Base-by-base conservation (phyloP, 2,797 vertebrate species). In the Coregonus suidteri region DNA sequence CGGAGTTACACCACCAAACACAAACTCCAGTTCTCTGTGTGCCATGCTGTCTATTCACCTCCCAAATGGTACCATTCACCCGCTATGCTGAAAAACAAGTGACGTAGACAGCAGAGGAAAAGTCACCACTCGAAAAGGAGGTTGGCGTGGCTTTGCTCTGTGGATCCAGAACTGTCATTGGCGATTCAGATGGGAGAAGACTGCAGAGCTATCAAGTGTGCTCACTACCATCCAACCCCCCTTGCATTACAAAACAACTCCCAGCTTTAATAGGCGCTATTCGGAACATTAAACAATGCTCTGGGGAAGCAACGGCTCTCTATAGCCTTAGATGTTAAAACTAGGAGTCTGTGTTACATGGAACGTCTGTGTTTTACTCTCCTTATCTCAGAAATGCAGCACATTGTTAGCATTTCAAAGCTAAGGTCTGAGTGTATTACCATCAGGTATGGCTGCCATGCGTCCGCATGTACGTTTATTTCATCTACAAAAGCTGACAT, bases 391-490 rank as follows among this genome's bases (percentile, higher is more conserved):
- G 6, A 34, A 20, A 13, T 11, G 64, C 30, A 66, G 25, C 64
- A 66, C 7, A 14, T 15, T 30, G 70, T 47, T 53, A 25, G 70
- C 70, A 71, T 71, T 25, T 53, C 70, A 71, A 31, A 15, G 70
- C 47, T 52, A 3, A 7, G 47, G 20, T 31, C 20, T n/a, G 20
- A 30, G 11, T 53, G 41, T 53, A 15, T 71, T 71, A 30, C 20
- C 70, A 71, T 31, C 14, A 71, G 20, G 13, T 31, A 20, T 31
- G 70, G 20, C 6, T 30, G 47, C 51, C 31, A 3, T 14, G 51
- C 14, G 31, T 9, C 9, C 41, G 7, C 41, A 2, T 11, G 1
- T 13, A 37, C 6, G 6, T 52, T 72, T 34, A 54, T 54, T 34
- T 14, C 15, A 72, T 53, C 51, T 72, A 16, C 51, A 72, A 31